phyloP scores from a whole-genome alignment of 2,113 vertebrate genomes.

The Tenebrosternarchus preto region DNA sequence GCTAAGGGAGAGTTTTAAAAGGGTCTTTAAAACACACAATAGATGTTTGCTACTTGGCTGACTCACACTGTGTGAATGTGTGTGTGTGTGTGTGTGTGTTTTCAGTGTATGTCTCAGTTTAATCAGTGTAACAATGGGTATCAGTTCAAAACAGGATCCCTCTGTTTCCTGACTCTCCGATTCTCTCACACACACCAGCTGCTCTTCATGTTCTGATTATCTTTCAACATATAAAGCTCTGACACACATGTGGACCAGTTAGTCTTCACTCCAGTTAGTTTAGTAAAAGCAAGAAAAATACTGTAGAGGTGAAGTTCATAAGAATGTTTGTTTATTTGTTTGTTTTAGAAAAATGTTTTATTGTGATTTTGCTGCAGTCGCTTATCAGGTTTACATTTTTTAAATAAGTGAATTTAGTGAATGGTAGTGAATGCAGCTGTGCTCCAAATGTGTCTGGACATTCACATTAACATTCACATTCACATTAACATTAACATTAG shows the following conservation, averaged over 20 bases:
- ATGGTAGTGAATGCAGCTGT: too few species aligned
- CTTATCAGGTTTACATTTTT: too few species aligned
- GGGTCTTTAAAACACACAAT: conserved; percentile 26
- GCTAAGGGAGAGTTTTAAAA: conserved; percentile 23
- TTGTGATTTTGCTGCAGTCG: not conserved
- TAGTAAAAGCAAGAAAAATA: too few species aligned
- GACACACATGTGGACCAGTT: not conserved
- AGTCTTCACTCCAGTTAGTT: conserved; percentile 36
- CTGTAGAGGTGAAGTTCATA: too few species aligned
- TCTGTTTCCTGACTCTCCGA: conserved; percentile 71
- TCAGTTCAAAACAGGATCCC: conserved; percentile 75
- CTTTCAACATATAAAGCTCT: conserved; percentile 6
- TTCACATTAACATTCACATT: too few species aligned
- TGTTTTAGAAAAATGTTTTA: not conserved
- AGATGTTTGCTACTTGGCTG: conserved; percentile 17
- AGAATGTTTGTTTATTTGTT: too few species aligned
- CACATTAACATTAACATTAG: too few species aligned
- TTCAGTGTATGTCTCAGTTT: conserved; percentile 46
- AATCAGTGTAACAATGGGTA: conserved; percentile 73
- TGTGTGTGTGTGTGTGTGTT: conserved; percentile 28
- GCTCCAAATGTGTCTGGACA: too few species aligned
- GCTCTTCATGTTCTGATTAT: conserved; percentile 9
- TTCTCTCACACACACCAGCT: conserved; percentile 32
- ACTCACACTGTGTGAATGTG: not conserved
- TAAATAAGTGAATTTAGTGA: too few species aligned